These are phyloP conservation scores for Isurus oxyrinchus DNA, from an alignment of 2,113 vertebrate species.

Conservation along the genomic window DNA sequence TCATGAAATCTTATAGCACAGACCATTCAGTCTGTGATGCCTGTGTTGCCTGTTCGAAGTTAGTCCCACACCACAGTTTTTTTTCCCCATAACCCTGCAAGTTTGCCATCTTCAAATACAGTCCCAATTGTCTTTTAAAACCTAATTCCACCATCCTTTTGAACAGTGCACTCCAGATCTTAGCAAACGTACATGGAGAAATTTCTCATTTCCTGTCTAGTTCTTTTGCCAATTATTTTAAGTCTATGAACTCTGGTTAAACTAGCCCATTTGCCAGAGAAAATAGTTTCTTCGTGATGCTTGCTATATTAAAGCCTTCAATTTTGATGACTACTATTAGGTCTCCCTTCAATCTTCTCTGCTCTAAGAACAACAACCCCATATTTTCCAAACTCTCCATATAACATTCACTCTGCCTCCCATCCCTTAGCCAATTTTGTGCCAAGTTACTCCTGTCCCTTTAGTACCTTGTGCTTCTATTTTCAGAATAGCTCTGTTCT, in stretches of 20 bases:
- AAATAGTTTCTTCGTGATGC: no score
- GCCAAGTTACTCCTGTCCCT: not conserved
- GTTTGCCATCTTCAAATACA: not conserved
- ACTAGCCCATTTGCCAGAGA: not conserved
- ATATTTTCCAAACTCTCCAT: not conserved
- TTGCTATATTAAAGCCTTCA: not conserved
- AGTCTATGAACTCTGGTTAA: not conserved
- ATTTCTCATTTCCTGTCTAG: not conserved
- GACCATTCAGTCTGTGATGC: no score
- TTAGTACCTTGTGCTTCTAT: no score
- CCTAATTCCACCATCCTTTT: not conserved
- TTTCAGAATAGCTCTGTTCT: not conserved
- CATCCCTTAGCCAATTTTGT: not conserved
- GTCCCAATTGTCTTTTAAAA: not conserved
- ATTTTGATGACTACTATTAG: not conserved
- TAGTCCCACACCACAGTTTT: not conserved
- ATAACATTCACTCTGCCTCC: not conserved
- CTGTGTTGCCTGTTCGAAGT: not conserved
- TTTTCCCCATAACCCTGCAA: not conserved
- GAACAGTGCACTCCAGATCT: not conserved
- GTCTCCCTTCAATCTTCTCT: no score
- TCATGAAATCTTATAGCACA: not conserved
- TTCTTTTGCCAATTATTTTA: not conserved
- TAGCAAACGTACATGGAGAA: not conserved
- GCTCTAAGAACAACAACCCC: no score